phyloP scores from a whole-genome alignment of 2,113 vertebrate genomes.

The Ramphastos sulfuratus region DNA sequence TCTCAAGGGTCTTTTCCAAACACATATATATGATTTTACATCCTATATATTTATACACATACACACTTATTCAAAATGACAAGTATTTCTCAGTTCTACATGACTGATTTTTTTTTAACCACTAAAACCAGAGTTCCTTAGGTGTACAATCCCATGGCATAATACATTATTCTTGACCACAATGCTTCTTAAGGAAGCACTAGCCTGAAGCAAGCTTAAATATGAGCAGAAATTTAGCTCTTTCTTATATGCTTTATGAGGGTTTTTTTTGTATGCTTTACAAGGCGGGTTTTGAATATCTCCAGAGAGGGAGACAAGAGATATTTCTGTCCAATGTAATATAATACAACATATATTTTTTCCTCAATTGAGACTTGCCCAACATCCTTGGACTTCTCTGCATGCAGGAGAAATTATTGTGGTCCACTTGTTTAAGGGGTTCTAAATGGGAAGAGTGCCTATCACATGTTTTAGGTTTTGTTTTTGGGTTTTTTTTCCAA shows the following conservation, averaged over 20 bases:
- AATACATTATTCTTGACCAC: not conserved
- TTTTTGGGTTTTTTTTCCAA: not conserved
- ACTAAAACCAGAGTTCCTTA: not conserved
- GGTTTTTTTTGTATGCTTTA: not conserved
- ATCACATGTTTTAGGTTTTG: not conserved
- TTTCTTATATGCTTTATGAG: not conserved
- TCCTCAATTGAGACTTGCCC: not conserved
- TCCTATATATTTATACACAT: not conserved
- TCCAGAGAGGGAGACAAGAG: not conserved
- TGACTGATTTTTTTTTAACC: not conserved
- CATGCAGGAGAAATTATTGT: rapidly evolving
- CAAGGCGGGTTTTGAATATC: too few species aligned
- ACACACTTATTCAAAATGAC: not conserved
- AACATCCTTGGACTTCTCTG: not conserved
- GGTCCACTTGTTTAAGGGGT: rapidly evolving
- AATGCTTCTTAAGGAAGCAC: not conserved
- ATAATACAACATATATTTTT: not conserved
- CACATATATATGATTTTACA: too few species aligned
- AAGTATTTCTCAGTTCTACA: slow-evolving; percentile 10
- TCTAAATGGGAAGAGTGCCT: not conserved
- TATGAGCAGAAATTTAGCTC: not conserved
- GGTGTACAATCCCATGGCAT: not conserved
- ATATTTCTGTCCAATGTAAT: not conserved
- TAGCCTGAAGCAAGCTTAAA: not conserved
- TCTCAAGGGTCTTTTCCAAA: too few species aligned